Evolutionary conservation across 2,797 vertebrate genomes (phyloP), one percentile per base, ranked within the genome.

Genomic region (Crocodylus rhombifer): DNA sequence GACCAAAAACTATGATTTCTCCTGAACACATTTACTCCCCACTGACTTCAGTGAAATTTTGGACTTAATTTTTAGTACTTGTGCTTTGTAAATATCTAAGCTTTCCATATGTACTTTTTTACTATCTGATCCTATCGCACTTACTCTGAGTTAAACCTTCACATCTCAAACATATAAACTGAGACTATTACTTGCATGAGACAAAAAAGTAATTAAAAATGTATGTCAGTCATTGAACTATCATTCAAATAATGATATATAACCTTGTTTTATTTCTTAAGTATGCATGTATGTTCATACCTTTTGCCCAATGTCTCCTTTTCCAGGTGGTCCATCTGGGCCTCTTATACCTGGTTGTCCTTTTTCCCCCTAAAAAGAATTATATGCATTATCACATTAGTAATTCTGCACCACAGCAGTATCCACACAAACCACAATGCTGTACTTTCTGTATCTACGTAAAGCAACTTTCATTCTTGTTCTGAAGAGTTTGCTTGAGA

Each of bases 301-400:
- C 98, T 99, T 99, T 75, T 95, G 97, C 82, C 98, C 99, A 62
- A 97, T 69, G 12, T 89, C 42, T 74, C 98, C 98, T 97, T 97
- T 98, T 76, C 98, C 98, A 65, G 98, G 96, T 30, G 91, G 95
- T 64, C 98, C 98, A 42, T 99, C 98, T 5, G 94, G 96, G 89
- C 98, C 98, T 93, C 98, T 97, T 60, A 74, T 81, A 12, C 99
- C 99, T 8, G 97, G 96, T 84, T 98, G 83, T 80, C 99, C 98
- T 1, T 95, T 83, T 94, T 99, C 98, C 20, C 99, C 98, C 99
- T 99, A 86, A 76, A 21, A 80, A 26, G 92, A 88, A 96, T 42
- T 33, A 95, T 13, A 94, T 5, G 2, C 11, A n/a, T 26, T 86
- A 76, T 88, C 42, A 51, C 42, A 51, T 51, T 51, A 51, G 42